Base-by-base conservation (phyloP, 2,113 vertebrate species). In the Podarcis muralis region DNA sequence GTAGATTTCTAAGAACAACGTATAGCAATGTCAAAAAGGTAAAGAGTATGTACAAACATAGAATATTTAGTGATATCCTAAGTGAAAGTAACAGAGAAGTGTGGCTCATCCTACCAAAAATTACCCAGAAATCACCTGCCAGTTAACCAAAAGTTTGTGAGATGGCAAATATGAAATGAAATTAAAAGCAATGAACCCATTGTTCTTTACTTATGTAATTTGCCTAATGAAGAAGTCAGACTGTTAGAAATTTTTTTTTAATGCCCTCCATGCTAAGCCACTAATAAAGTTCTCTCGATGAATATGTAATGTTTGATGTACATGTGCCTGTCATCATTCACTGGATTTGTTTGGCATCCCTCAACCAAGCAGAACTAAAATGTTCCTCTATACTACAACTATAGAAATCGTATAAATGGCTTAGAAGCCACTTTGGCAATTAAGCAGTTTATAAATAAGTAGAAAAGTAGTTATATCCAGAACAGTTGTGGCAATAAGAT, bases 261-360 rank as follows among this genome's bases (percentile, higher is more conserved):
- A 94, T 77, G 72, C 83, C 35, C 79, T 88, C 72, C 92, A 94
- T 94, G 69, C 91, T 93, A 93, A 92, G 88, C 86, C 80, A 83
- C 85, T 95, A 93, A 86, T 89, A 91, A 93, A 88, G 90, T 93
- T 92, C 95, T 90, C 35, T 91, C 92, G 90, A 85, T 87, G 75
- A 66, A 77, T 93, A 53, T 27, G 4, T 85, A 69, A 68, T 80
- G 22, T 79, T 66, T 87, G 59, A 85, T 84, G 94, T 90, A 82
- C 89, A n/a, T 75, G 65, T 84, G n/a, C 71, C 82, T 71, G 80
- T 93, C 69, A 91, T 30, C 83, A 4, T 75, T 91, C 40, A 88
- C 53, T 87, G 91, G 40, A 76, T 83, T n/a, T 76, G 62, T 25
- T 48, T 48, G 48, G 48, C 48, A 48, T 48, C 48, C 48, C 48